Evolutionary conservation across 2,888 invertebrate genomes (phyloP).

Genomic region (Desoria tigrina): DNA sequence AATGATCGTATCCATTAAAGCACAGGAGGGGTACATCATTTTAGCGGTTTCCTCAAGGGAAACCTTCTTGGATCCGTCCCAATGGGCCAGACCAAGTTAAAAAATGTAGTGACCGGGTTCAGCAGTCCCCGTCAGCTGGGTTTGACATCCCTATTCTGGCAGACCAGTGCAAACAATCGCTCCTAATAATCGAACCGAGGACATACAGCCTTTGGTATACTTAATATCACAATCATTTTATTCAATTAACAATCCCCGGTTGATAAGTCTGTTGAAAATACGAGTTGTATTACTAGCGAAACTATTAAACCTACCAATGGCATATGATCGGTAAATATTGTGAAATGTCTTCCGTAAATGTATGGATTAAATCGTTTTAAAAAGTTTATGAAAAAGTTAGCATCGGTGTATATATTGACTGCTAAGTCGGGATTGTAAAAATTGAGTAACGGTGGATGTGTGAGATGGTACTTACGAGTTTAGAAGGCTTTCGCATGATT

Average conservation of each 20-base stretch:
- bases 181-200: too few species aligned
- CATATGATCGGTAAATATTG: slow-evolving; percentile 12
- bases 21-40: too few species aligned
- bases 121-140: too few species aligned
- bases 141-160: too few species aligned
- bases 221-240: background rate
- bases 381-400: background rate
- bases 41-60: too few species aligned
- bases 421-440: slow-evolving; percentile 6
- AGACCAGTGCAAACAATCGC: too few species aligned
- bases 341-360: slow-evolving; percentile 18
- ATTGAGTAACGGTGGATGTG: background rate
- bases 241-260: slow-evolving; percentile 11
- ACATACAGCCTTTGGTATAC: background rate
- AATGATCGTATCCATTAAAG: too few species aligned
- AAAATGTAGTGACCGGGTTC: too few species aligned
- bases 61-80: too few species aligned
- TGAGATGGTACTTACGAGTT: background rate
- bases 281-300: slow-evolving; percentile 11
- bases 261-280: slow-evolving; percentile 1
- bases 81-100: too few species aligned
- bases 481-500: background rate
- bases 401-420: slow-evolving; percentile 6
- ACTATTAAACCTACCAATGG: slow-evolving; percentile 8
- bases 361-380: slow-evolving; percentile 9